Base-by-base conservation (phyloP, 2,113 vertebrate genomes). In the Petromus typicus region DNA sequence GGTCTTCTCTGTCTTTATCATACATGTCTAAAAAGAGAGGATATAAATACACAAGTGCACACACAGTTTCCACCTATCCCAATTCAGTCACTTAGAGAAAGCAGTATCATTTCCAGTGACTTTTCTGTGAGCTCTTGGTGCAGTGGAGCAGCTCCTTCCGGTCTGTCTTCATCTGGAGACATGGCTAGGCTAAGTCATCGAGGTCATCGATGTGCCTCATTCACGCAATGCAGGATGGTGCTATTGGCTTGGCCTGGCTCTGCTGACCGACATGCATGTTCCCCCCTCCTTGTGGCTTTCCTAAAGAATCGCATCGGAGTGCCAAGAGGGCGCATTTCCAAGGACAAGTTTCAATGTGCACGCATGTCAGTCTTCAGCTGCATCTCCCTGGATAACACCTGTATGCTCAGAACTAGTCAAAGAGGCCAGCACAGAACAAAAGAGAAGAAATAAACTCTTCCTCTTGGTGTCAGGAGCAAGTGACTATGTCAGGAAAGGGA, bases 1-100 rank as follows among this genome's bases (percentile, higher is more conserved):
- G 4, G 6, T 86, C 56, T 96, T 67, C 37, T 89, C n/a, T 89
- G 13, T 57, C 56, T 95, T 45, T 73, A 66, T n/a, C 27, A 83
- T 95, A 34, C 8, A 25, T 40, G 79, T 51, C 54, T 94, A 76
- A 91, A 85, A 81, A 37, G 75, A 37, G 30, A 17, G 80, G 76
- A 1, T 32, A 20, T 20, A 64, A 86, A 59, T 11, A 43, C 10
- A 76, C 23, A 75, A 20, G 27, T 4, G 90, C 1, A 56, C 1
- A 56, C 13, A 61, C 3, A 40, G 4, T 54, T 86, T 9, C 71
- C 8, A 78, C 67, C 80, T 18, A 78, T 22, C 23, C 30, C 7
- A 71, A 91, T 2, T 30, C 27, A 69, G 4, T 48, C 7, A 79
- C 34, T 75, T 83, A 57, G 83, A 30, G 13, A 51, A 87, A 30